phyloP scores from a whole-genome alignment of 1,140 invertebrate genomes.

The Zaprionus gabonicus region DNA sequence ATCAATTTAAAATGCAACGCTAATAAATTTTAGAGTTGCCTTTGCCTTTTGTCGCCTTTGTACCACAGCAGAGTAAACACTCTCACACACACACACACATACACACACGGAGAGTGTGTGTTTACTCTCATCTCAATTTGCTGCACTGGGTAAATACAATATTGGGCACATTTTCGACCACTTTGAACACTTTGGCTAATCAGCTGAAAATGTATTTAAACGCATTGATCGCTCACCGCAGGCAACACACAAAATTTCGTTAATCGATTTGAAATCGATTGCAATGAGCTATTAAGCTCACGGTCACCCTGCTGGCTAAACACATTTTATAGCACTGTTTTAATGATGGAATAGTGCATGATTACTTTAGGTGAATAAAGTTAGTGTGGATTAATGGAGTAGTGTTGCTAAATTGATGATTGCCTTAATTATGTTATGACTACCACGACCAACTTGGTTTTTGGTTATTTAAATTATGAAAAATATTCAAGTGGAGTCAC shows the following conservation, averaged over 20 bases:
- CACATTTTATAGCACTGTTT: background rate
- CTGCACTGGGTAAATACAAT: no score
- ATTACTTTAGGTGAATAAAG: no score
- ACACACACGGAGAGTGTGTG: background rate
- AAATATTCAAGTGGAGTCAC: no score
- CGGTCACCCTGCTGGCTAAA: background rate
- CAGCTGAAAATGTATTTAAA: background rate
- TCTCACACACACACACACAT: background rate
- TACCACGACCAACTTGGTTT: no score
- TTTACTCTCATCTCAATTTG: no score
- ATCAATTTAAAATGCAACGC: conserved; percentile 67
- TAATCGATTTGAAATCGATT: conserved; percentile 1
- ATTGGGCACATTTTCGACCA: background rate
- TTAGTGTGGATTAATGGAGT: no score
- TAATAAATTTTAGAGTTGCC: conserved; percentile 58
- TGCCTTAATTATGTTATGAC: no score
- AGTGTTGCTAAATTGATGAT: no score
- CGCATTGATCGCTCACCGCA: background rate
- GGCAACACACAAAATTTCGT: background rate
- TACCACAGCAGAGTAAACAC: conserved; percentile 1
- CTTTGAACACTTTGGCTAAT: background rate
- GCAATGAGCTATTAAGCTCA: background rate
- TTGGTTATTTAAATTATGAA: no score
- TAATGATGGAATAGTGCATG: no score
- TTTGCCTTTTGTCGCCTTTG: conserved; percentile 14